A percentile compares a stretch with the other conserved stretches of the same genome.
Conservation (phyloP, 2,797 vertebrate species). For the Mastacembelus armatus region DNA sequence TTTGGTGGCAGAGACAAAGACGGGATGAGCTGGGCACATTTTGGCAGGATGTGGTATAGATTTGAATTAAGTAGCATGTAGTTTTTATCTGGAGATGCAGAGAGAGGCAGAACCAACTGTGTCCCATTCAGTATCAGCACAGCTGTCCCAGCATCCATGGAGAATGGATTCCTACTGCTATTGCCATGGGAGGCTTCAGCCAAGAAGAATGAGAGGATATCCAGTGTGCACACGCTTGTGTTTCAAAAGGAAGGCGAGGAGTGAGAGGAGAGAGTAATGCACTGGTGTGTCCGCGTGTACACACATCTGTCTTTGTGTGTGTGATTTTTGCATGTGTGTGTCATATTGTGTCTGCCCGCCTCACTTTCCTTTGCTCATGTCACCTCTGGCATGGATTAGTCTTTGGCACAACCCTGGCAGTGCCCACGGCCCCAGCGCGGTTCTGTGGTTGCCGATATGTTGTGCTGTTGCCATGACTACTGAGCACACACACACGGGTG, state of each 20-base stretch:
- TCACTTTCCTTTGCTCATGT: conserved; percentile 82
- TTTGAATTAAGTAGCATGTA: conserved; percentile 82
- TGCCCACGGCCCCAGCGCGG: conserved; percentile 76
- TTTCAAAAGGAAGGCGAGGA: conserved; percentile 73
- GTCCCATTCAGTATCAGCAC: conserved; percentile 83
- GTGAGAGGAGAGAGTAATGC: conserved; percentile 62
- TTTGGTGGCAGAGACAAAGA: conserved; percentile 72
- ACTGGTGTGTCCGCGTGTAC: conserved; percentile 40
- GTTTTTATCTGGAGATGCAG: conserved; percentile 80
- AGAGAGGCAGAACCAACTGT: conserved; percentile 77
- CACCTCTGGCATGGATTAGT: conserved; percentile 86
- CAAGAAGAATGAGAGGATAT: conserved; percentile 88
- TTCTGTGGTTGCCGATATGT: conserved; percentile 84
- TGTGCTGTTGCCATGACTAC: conserved; percentile 85
- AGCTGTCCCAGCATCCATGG: conserved; percentile 86
- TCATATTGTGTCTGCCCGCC: conserved; percentile 70
- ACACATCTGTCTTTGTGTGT: conserved; percentile 43
- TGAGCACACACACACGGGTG: conserved; percentile 69
- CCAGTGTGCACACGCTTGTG: conserved; percentile 80
- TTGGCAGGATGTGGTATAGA: conserved; percentile 75
- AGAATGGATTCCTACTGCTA: conserved; percentile 86
- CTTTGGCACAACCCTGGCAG: conserved; percentile 81
- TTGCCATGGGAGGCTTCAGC: conserved; percentile 84
- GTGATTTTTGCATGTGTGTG: conserved; percentile 56
- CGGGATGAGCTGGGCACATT: conserved; percentile 65